Evolutionary conservation across 2,113 vertebrate species (phyloP).

Genomic region (Saccopteryx bilineata): DNA sequence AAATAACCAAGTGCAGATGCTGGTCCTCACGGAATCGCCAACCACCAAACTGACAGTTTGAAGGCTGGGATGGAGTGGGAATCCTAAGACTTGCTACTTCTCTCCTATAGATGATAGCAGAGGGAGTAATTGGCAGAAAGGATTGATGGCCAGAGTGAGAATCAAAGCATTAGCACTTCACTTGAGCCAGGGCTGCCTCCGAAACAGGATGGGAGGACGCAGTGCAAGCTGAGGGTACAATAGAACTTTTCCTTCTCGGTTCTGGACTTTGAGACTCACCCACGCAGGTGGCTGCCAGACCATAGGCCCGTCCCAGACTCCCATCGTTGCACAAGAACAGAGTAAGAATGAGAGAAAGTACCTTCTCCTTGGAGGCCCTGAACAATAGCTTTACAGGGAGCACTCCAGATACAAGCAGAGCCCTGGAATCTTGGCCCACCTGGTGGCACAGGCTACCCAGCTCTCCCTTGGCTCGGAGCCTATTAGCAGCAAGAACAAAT

Average conservation of each 20-base stretch:
- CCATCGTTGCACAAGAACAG: background rate
- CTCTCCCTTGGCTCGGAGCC: background rate
- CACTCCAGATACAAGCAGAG: background rate
- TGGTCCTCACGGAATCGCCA: background rate
- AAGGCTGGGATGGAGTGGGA: background rate
- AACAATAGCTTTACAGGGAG: background rate
- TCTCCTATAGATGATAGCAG: background rate
- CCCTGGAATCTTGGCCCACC: background rate
- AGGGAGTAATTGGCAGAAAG: background rate
- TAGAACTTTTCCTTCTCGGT: background rate
- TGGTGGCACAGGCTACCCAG: background rate
- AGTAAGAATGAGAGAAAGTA: background rate
- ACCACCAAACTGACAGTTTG: background rate
- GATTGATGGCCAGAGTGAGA: background rate
- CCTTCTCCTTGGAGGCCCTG: background rate
- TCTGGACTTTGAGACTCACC: background rate
- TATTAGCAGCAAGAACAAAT: background rate
- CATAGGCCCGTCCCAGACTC: background rate
- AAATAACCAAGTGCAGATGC: background rate
- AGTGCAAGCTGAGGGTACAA: fast-evolving
- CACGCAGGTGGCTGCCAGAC: background rate
- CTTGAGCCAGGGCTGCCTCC: background rate
- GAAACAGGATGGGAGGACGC: background rate
- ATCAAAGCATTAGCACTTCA: background rate
- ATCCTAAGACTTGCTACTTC: background rate